Percentiles rank a stretch among this genome's conserved stretches.
Conservation (phyloP, 2,113 vertebrate genomes). For the Thalassarche chlororhynchos region DNA sequence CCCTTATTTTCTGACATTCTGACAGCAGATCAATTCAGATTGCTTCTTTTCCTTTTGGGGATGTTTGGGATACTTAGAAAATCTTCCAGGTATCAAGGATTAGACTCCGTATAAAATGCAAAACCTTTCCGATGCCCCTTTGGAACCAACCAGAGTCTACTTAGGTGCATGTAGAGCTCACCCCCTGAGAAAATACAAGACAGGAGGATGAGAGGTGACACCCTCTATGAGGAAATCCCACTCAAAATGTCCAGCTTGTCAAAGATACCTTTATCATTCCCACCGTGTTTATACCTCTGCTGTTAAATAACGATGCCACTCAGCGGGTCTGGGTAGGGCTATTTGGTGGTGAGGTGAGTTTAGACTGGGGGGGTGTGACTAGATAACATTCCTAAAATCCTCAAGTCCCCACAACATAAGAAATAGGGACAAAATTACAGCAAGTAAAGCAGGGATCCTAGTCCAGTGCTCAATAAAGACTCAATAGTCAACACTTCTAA, state of each 20-base stretch:
- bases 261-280: background rate
- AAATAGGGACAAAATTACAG: background rate
- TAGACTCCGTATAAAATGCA: background rate
- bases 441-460: background rate
- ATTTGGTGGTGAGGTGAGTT: background rate
- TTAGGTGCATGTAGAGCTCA: background rate
- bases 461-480: background rate
- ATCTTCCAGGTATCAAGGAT: background rate
- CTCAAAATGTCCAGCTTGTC: background rate
- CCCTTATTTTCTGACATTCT: background rate
- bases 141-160: background rate
- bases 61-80: background rate
- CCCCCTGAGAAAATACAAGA: background rate
- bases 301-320: background rate
- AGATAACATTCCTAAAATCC: background rate
- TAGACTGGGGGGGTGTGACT: rapidly evolving
- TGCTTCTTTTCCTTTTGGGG: background rate
- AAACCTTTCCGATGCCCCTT: background rate
- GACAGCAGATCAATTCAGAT: background rate
- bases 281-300: background rate
- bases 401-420: background rate
- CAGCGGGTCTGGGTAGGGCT: background rate
- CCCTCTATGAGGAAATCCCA: background rate
- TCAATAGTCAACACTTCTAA: background rate
- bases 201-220: background rate